Evolutionary conservation across 2,113 vertebrate genomes (phyloP).

Genomic region (Megaceryle torquata): DNA sequence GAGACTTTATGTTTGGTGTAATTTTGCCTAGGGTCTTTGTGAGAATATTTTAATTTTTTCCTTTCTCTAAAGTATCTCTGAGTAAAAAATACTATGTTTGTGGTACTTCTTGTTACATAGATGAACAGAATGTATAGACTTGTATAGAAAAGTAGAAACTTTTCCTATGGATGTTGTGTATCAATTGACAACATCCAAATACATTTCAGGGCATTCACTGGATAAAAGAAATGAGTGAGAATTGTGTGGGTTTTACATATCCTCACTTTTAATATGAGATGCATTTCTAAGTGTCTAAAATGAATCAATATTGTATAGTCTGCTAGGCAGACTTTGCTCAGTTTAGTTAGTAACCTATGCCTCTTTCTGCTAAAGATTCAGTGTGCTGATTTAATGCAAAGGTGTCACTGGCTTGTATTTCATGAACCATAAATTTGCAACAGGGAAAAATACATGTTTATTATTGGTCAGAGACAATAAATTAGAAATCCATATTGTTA

Average conservation of each 20-base stretch:
- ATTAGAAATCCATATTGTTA: background rate
- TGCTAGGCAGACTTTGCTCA: background rate
- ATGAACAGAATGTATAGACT: background rate
- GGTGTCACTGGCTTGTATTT: background rate
- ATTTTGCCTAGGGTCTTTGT: background rate
- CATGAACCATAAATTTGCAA: background rate
- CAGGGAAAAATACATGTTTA: background rate
- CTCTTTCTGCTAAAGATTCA: background rate
- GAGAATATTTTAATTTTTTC: background rate
- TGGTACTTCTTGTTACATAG: background rate
- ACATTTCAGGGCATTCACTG: background rate
- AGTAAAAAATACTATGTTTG: background rate
- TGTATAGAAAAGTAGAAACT: background rate
- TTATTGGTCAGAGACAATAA: background rate
- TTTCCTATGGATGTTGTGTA: background rate
- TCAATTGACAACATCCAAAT: background rate
- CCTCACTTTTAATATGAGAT: background rate
- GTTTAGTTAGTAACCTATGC: background rate
- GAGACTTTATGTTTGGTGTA: background rate
- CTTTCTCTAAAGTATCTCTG: background rate
- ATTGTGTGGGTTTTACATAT: background rate
- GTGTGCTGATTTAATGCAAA: background rate
- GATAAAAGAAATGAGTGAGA: background rate
- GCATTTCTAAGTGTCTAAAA: background rate
- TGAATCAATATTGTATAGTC: background rate